These are phyloP conservation scores for Pangasianodon gigas DNA, from an alignment of 2,113 vertebrate species.

Conservation along the genomic window DNA sequence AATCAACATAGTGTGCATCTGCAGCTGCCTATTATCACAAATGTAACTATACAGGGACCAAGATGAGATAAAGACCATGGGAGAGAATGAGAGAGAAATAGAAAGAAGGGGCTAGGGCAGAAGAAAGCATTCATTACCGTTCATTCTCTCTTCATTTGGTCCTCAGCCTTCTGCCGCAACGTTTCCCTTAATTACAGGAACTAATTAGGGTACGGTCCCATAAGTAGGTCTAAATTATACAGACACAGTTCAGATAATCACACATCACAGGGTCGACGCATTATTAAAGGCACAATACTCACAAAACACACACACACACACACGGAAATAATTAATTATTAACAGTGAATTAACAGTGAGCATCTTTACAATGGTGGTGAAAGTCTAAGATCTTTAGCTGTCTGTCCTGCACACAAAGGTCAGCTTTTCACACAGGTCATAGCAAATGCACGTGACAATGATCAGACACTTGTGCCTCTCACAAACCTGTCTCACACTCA, in stretches of 20 bases:
- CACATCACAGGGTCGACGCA: conserved; percentile 2
- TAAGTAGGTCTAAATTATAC: conserved; percentile 12
- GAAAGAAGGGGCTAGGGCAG: neutral
- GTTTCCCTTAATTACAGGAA: conserved; percentile 36
- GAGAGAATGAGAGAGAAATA: neutral
- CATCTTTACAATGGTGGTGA: neutral
- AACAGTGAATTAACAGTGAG: neutral
- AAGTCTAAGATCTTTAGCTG: neutral
- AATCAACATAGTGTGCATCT: neutral
- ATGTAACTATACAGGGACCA: neutral
- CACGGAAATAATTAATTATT: neutral
- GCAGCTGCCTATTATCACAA: neutral
- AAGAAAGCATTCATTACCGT: conserved; percentile 29
- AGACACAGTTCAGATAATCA: conserved; percentile 30
- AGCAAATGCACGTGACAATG: neutral
- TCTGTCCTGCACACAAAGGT: neutral
- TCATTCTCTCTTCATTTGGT: conserved; percentile 32
- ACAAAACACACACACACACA: neutral
- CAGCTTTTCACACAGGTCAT: neutral
- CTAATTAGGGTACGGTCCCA: conserved; percentile 20
- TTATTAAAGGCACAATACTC: neutral
- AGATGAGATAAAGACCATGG: neutral
- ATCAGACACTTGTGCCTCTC: neutral
- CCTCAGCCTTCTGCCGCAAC: conserved; percentile 22
- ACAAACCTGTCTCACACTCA: conserved; percentile 21